These are phyloP conservation scores for Oasisia sp. DNA, from an alignment of 2,888 invertebrate genomes.

Conservation along the genomic window DNA sequence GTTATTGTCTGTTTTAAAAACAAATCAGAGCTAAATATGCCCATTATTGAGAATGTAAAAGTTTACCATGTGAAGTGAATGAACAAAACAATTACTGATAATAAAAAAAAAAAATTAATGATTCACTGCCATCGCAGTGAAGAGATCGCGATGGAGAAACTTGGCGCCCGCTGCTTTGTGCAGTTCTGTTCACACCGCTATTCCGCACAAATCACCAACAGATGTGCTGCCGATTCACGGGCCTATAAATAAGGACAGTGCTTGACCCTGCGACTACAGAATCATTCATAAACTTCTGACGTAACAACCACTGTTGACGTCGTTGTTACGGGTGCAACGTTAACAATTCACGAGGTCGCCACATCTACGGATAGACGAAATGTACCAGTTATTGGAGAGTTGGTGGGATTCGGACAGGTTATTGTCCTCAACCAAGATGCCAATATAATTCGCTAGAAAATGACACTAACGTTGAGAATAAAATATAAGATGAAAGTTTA, in stretches of 20 bases:
- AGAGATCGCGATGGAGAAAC: background rate
- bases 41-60: too few relatives aligned
- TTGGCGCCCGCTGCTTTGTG: background rate
- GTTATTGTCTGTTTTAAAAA: too few relatives aligned
- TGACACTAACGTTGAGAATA: too few relatives aligned
- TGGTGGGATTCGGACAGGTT: too few relatives aligned
- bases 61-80: too few relatives aligned
- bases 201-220: background rate
- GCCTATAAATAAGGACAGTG: background rate
- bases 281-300: background rate
- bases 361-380: too few relatives aligned
- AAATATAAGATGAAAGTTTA: too few relatives aligned
- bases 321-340: background rate
- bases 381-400: too few relatives aligned
- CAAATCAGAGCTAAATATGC: too few relatives aligned
- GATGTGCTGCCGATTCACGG: background rate
- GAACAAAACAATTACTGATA: background rate
- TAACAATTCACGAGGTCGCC: background rate
- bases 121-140: background rate
- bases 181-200: background rate
- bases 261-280: background rate
- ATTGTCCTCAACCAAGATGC: too few relatives aligned
- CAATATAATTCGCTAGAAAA: too few relatives aligned
- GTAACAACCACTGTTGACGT: background rate
- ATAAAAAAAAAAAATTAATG: background rate